phyloP scores from a whole-genome alignment of 2,888 invertebrate genomes.

The Tanypteryx hageni region DNA sequence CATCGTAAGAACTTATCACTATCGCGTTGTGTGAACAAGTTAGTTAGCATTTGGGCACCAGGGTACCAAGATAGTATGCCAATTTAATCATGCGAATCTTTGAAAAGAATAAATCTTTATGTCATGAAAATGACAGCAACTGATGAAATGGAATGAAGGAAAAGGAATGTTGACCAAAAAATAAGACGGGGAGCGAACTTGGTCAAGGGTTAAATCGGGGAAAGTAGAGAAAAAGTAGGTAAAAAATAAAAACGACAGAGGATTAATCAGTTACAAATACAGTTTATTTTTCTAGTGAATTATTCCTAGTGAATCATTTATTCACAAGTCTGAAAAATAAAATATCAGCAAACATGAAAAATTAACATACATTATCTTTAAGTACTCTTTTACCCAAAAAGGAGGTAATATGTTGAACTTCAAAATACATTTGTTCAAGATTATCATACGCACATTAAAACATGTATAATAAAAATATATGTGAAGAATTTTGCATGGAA shows the following conservation, averaged over 20 bases:
- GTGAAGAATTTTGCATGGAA: conserved; percentile 70
- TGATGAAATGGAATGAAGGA: conserved; percentile 27
- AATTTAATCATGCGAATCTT: conserved; percentile 29
- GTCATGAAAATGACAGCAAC: conserved; percentile 32
- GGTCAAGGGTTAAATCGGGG: conserved; percentile 15
- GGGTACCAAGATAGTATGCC: conserved; percentile 63
- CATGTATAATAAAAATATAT: conserved; percentile 71
- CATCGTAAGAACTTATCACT: too few species aligned
- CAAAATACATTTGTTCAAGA: conserved; percentile 70
- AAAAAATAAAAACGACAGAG: conserved; percentile 62
- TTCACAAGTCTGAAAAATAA: conserved; percentile 70
- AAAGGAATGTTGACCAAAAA: neutral
- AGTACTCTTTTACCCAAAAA: conserved; percentile 70
- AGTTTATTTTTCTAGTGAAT: conserved; percentile 70
- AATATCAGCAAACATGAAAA: conserved; percentile 70
- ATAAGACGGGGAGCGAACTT: neutral
- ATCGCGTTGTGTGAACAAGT: neutral
- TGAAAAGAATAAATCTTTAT: neutral
- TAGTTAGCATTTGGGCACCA: conserved; percentile 40
- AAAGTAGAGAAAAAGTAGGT: neutral
- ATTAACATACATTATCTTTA: conserved; percentile 70
- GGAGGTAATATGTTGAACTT: conserved; percentile 70
- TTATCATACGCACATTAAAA: conserved; percentile 70
- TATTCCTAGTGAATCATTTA: conserved; percentile 69
- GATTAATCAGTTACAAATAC: conserved; percentile 69